Evolutionary conservation across 2,888 invertebrate species (phyloP), one percentile per base, ranked within the genome.

Genomic region (Asteroscopus sphinx): DNA sequence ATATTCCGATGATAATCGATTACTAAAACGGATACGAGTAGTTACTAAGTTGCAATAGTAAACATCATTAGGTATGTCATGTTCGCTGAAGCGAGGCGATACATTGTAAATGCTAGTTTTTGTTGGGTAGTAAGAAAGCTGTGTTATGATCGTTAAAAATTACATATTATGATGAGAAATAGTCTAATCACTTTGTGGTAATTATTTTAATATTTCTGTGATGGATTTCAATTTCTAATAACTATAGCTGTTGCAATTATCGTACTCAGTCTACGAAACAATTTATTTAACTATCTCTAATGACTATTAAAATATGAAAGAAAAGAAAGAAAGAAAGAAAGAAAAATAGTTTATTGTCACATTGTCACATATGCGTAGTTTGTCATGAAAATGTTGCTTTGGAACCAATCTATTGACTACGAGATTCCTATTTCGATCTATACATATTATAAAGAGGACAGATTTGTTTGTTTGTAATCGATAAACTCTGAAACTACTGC

Each of bases 1-100:
- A 64, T 63, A 68, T 73, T 68, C 63, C 71, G 61, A 71, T 63
- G 63, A 67, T 73, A 73, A 73, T 75, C 65, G 65, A 73, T 76
- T 73, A 71, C 55, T 65, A 62, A 39, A 68, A 53, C 65, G 69
- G 69, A 72, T 72, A 55, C 66, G 12, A 66, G 64, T 60, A 52
- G 48, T 69, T 72, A 70, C 49, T 51, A 17, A 51, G 57, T 73
- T 75, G 70, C 63, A 57, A 70, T 70, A 57, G 68, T 59, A 57
- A 71, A 71, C 58, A 68, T 64, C 57, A 52, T 66, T 58, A 60
- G 64, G 68, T 56, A 60, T 56, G 68, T 65, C 59, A 16, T 37
- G 45, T 30, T 51, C 67, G 46, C 32, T 67, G 53, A 32, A 62
- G 75, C 76, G 66, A 53, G 11, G 46, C 73, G 41, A 69, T 59